Evolutionary conservation across 2,797 vertebrate species (phyloP).

Genomic region (Tiaroga cobitis): DNA sequence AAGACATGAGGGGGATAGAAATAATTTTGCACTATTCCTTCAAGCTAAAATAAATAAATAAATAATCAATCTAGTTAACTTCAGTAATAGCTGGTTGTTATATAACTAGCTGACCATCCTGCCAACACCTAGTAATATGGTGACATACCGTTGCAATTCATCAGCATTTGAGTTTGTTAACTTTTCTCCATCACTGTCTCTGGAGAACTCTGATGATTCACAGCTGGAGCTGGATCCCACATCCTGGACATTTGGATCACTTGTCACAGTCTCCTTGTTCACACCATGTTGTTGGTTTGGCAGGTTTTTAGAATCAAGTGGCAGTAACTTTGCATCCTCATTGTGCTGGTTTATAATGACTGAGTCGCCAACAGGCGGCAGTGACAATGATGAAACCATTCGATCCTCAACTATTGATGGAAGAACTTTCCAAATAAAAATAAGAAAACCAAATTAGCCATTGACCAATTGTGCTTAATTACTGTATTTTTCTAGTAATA

Average conservation of each 20-base stretch:
- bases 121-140: background rate
- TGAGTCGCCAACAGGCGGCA: conserved; percentile 34
- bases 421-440: conserved; percentile 44
- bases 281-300: conserved; percentile 5
- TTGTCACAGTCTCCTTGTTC: background rate
- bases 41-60: background rate
- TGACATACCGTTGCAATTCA: conserved; percentile 15
- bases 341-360: conserved; percentile 28
- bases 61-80: background rate
- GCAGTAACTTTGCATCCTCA: background rate
- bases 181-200: conserved; percentile 31
- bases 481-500: background rate
- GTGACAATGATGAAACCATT: conserved; percentile 56
- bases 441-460: background rate
- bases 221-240: conserved; percentile 28
- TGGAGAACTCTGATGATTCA: background rate
- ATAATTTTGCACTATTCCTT: background rate
- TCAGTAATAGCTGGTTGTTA: background rate
- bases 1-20: background rate
- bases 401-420: conserved; percentile 59
- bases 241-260: conserved; percentile 21
- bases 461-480: background rate
- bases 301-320: background rate
- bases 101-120: background rate
- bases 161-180: conserved; percentile 24